Conservation (phyloP, 1,140 invertebrate genomes). For the Cydia splendana region DNA sequence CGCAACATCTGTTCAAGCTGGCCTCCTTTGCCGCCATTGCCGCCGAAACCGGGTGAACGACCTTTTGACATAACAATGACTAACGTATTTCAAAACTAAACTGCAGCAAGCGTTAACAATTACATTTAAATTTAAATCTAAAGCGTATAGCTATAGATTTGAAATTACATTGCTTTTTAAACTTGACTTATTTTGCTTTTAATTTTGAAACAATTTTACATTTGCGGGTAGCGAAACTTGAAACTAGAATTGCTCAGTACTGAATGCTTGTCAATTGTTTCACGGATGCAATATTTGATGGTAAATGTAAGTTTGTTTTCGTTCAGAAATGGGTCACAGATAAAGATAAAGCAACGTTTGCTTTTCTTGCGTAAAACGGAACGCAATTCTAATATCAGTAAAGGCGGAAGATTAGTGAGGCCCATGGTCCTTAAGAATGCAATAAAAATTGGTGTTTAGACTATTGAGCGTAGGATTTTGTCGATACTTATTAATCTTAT, state of each 20-base stretch:
- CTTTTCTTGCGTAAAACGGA: constrained; percentile 8
- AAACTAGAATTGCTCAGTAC: neutral
- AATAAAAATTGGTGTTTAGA: too few species aligned
- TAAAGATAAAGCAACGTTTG: neutral
- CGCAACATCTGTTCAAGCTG: constrained; percentile 21
- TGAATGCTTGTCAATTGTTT: neutral
- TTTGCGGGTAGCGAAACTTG: neutral
- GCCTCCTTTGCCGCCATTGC: constrained; percentile 24
- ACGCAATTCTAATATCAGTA: neutral
- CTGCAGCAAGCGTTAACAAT: neutral
- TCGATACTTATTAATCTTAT: too few species aligned
- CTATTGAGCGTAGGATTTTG: too few species aligned
- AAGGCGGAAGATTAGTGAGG: neutral
- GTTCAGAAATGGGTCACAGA: constrained; percentile 20
- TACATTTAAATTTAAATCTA: neutral
- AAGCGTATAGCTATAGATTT: neutral
- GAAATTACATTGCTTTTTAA: neutral
- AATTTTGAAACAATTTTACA: neutral
- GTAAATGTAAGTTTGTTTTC: constrained; percentile 21
- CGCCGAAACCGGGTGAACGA: constrained; percentile 21
- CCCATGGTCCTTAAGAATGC: too few species aligned
- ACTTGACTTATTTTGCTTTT: neutral
- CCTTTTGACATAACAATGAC: constrained; percentile 26
- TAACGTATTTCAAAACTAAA: neutral
- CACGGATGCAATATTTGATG: neutral